Conservation (phyloP, 2,797 vertebrate species). For the Lacerta bilineata region DNA sequence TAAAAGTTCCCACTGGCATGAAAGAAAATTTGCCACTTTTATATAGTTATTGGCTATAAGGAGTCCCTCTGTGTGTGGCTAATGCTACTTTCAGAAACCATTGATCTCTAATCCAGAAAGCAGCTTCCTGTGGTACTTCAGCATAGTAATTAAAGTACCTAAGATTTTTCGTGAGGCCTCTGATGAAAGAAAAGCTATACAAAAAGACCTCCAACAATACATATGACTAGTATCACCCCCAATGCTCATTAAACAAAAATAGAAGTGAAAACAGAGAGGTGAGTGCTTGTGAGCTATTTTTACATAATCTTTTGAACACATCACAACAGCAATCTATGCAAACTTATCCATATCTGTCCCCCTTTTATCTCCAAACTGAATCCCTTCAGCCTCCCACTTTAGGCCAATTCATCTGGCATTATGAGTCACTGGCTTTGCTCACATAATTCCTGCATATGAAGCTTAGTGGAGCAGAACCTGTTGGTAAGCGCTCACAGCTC, state of each 20-base stretch:
- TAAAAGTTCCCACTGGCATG: background rate
- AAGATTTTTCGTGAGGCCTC: background rate
- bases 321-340: background rate
- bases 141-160: background rate
- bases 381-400: background rate
- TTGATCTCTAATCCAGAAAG: background rate
- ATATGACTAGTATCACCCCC: background rate
- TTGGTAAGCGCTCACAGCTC: background rate
- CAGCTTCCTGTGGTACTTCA: constrained; percentile 5
- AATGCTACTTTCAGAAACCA: constrained; percentile 11
- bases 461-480: background rate
- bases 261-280: background rate
- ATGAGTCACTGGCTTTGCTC: background rate
- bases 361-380: background rate
- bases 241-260: background rate
- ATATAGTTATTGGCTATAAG: background rate
- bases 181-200: background rate
- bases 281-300: background rate
- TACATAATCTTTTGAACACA: background rate
- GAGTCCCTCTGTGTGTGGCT: background rate
- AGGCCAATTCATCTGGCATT: background rate
- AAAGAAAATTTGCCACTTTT: background rate
- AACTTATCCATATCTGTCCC: background rate
- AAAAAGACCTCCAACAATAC: background rate
- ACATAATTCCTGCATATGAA: background rate